These are phyloP conservation scores for Archivesica marissinica DNA, from an alignment of 1,140 invertebrate species.

Conservation along the genomic window DNA sequence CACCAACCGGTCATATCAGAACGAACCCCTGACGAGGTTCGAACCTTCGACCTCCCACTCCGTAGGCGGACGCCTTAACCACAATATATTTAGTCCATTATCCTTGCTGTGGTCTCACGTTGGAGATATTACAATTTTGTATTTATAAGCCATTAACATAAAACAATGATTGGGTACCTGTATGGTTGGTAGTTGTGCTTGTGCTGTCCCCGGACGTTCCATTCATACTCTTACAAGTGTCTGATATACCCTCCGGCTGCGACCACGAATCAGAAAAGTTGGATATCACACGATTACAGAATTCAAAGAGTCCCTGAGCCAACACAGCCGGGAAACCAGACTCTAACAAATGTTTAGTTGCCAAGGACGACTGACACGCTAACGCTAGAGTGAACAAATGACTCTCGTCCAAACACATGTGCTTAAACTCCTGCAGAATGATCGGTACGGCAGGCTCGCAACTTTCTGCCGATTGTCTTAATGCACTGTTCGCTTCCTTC, in stretches of 20 bases:
- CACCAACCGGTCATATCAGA: too few relatives aligned
- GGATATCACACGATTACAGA: conserved; percentile 79
- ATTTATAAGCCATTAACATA: not conserved
- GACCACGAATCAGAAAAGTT: conserved; percentile 69
- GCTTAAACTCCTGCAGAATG: conserved; percentile 75
- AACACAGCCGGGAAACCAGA: conserved; percentile 90
- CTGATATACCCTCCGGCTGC: conserved; percentile 70
- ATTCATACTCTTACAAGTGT: conserved; percentile 70
- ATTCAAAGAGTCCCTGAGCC: conserved; percentile 83
- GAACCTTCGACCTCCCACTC: too few relatives aligned
- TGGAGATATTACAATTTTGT: too few relatives aligned
- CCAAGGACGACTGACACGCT: conserved; percentile 90
- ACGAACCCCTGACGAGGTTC: too few relatives aligned
- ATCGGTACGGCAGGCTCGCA: conserved; percentile 41
- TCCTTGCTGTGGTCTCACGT: too few relatives aligned
- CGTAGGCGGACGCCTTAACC: too few relatives aligned
- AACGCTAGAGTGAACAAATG: conserved; percentile 90
- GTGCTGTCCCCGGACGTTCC: conserved; percentile 41
- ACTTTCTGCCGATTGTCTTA: conserved; percentile 17
- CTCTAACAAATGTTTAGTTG: conserved; percentile 90
- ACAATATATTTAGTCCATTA: too few relatives aligned
- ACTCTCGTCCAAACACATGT: conserved; percentile 84
- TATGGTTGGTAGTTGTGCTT: conserved; percentile 8
- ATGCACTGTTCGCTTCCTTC: conserved; percentile 74
- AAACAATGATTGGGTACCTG: conserved; percentile 13